A percentile compares a stretch with the other conserved stretches of the same genome.
Evolutionary conservation across 2,888 invertebrate genomes (phyloP).

Genomic region (Linnaemya tessellans): DNA sequence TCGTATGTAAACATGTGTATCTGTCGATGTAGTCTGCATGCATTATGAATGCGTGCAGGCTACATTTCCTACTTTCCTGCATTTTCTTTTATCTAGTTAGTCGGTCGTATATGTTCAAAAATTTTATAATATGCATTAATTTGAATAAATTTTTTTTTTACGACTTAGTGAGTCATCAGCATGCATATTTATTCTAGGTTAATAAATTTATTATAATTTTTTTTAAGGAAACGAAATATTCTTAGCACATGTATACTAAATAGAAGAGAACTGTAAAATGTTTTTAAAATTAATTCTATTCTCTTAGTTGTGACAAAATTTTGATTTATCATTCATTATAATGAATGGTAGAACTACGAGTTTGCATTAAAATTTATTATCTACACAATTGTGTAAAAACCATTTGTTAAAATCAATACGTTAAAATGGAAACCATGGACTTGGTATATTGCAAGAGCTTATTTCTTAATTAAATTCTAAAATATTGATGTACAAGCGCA

Average conservation of each 20-base stretch:
- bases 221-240: slow-evolving; percentile 33
- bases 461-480: too few relatives aligned
- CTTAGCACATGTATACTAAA: slow-evolving; percentile 11
- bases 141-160: slow-evolving; percentile 14
- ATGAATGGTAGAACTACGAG: slow-evolving; percentile 5
- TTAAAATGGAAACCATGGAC: too few relatives aligned
- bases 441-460: too few relatives aligned
- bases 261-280: slow-evolving; percentile 41
- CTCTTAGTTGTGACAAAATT: slow-evolving; percentile 27
- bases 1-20: not conserved
- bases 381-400: not conserved
- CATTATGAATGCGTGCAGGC: slow-evolving; percentile 21
- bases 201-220: slow-evolving; percentile 28
- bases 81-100: not conserved
- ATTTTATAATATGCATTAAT: slow-evolving; percentile 34
- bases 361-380: slow-evolving; percentile 17
- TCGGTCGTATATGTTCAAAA: not conserved
- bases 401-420: not conserved
- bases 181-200: not conserved
- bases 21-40: not conserved
- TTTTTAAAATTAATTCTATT: slow-evolving; percentile 40
- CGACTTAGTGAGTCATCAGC: slow-evolving; percentile 52
- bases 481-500: too few relatives aligned
- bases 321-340: slow-evolving; percentile 32
- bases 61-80: not conserved